Conservation (phyloP, 1,140 invertebrate genomes). For the Magallana ariakensis region DNA sequence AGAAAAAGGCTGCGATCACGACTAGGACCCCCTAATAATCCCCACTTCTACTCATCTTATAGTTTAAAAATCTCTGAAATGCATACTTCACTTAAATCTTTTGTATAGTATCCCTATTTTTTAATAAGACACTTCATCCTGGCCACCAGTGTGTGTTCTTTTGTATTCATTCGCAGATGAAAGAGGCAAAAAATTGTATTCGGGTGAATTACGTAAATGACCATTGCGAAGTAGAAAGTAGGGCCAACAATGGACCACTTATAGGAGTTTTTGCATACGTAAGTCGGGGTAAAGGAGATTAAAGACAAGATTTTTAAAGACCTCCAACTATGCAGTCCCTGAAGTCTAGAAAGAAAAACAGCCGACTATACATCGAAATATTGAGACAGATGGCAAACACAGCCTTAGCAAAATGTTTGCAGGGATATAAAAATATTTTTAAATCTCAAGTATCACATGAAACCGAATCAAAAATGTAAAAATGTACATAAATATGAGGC, state of each 20-base stretch:
- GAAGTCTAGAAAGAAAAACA: not conserved
- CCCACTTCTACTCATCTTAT: conserved; percentile 20
- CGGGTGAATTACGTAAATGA: conserved; percentile 10
- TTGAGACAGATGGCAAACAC: not conserved
- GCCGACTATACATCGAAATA: not conserved
- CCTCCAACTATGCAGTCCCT: not conserved
- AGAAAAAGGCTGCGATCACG: not conserved
- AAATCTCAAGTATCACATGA: not conserved
- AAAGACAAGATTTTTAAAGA: not conserved
- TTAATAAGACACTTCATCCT: not conserved
- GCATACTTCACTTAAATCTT: conserved; percentile 31
- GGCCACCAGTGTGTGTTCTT: not conserved
- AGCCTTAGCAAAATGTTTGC: not conserved
- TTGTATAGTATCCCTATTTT: not conserved
- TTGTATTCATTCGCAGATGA: conserved; percentile 19
- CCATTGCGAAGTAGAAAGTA: conserved; percentile 24
- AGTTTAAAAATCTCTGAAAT: not conserved
- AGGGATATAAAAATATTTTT: not conserved
- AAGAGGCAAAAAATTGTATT: not conserved
- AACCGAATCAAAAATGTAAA: not conserved
- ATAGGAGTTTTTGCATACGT: conserved; percentile 19
- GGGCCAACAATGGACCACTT: conserved; percentile 9
- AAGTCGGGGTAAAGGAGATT: conserved; percentile 26
- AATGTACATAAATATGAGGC: too few species aligned
- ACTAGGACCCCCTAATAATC: not conserved